phyloP scores from a whole-genome alignment of 2,113 vertebrate genomes.

The Heliornis fulica region DNA sequence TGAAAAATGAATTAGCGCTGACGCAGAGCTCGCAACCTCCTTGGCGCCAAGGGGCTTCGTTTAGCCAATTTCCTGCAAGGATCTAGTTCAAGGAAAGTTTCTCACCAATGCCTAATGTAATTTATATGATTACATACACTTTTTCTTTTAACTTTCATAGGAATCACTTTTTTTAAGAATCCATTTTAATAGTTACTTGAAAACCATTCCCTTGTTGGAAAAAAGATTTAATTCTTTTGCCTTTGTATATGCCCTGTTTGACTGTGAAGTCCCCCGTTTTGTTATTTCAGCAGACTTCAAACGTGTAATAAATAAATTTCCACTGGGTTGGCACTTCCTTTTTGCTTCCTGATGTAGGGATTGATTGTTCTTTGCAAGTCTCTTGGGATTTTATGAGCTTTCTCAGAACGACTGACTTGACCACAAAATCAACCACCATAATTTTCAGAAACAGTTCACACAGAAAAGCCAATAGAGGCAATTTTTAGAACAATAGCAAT shows the following conservation, averaged over 20 bases:
- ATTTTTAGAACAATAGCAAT: slow-evolving; percentile 29
- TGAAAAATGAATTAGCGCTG: slow-evolving; percentile 44
- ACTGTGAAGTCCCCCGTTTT: slow-evolving; percentile 40
- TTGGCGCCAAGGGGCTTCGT: slow-evolving; percentile 38
- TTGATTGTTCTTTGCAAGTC: slow-evolving; percentile 70
- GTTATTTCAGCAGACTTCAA: slow-evolving; percentile 76
- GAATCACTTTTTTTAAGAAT: not conserved
- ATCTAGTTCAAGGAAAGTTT: slow-evolving; percentile 61
- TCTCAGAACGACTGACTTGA: slow-evolving; percentile 58
- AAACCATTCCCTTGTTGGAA: not conserved
- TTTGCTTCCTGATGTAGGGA: slow-evolving; percentile 73
- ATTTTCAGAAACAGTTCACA: slow-evolving; percentile 20
- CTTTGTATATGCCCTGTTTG: slow-evolving; percentile 12
- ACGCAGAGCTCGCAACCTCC: slow-evolving; percentile 49
- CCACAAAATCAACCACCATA: not conserved
- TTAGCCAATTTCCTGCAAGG: slow-evolving; percentile 66
- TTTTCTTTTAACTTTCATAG: slow-evolving; percentile 5
- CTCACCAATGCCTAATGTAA: slow-evolving; percentile 29
- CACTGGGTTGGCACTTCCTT: slow-evolving; percentile 77
- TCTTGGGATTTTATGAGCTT: slow-evolving; percentile 35
- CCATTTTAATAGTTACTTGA: not conserved
- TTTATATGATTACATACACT: not conserved
- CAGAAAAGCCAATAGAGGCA: not conserved
- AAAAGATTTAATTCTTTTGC: not conserved
- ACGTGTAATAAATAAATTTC: slow-evolving; percentile 74